Conservation (phyloP, 2,797 vertebrate species). For the Pseudomugil tenellus region DNA sequence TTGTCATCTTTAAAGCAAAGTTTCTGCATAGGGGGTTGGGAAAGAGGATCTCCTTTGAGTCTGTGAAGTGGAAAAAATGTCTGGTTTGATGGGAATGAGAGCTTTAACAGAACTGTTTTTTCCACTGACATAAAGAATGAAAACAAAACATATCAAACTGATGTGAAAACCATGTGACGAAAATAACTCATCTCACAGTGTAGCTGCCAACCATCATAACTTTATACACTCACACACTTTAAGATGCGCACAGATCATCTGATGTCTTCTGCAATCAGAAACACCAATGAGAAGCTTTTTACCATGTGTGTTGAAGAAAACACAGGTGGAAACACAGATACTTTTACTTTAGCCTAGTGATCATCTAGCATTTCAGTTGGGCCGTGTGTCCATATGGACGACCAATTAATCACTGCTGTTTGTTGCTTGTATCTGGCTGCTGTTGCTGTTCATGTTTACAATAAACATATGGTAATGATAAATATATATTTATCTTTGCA, state of each 20-base stretch:
- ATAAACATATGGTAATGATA: too few species aligned
- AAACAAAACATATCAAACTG: neutral
- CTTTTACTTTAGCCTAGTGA: too few species aligned
- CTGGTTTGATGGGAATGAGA: neutral
- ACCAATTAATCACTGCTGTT: too few species aligned
- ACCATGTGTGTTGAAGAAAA: too few species aligned
- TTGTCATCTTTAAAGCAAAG: neutral
- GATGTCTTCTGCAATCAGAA: neutral
- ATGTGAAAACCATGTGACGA: neutral
- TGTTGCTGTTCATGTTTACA: too few species aligned
- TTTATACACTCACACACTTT: neutral
- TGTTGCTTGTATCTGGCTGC: too few species aligned
- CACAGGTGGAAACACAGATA: too few species aligned
- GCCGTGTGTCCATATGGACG: too few species aligned
- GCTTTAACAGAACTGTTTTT: neutral
- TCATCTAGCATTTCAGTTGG: too few species aligned
- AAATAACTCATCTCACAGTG: too few species aligned
- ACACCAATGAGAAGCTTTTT: neutral
- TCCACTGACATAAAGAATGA: neutral
- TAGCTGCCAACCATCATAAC: neutral
- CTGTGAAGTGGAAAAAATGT: neutral
- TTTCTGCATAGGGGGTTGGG: neutral
- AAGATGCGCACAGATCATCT: too few species aligned
- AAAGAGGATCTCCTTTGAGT: neutral
- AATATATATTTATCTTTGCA: too few species aligned